Evolutionary conservation across 1,140 invertebrate species (phyloP).

Genomic region (Homalodisca vitripennis): DNA sequence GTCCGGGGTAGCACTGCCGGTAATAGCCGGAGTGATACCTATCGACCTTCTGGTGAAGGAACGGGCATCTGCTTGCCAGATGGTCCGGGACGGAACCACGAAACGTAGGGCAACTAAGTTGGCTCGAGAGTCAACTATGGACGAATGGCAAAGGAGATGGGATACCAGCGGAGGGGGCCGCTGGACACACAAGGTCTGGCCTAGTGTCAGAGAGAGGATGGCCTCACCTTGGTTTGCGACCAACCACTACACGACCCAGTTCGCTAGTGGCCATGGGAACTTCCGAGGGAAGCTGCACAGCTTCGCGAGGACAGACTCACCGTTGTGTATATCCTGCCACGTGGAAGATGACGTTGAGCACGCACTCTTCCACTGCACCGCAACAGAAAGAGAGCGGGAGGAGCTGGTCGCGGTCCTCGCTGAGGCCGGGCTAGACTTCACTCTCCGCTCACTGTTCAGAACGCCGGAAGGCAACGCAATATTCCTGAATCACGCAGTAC

Average conservation of each 20-base stretch:
- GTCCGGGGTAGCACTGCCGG: not conserved
- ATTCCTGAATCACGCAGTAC: not conserved
- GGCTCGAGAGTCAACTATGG: not conserved
- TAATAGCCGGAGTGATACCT: not conserved
- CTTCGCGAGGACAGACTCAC: not conserved
- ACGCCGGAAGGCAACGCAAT: not conserved
- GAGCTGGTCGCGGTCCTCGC: not conserved
- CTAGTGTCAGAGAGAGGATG: not conserved
- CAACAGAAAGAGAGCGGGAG: not conserved
- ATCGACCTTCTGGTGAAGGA: not conserved
- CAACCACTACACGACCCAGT: not conserved
- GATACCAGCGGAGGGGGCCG: not conserved
- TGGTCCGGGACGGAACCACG: not conserved
- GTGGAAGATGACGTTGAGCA: not conserved
- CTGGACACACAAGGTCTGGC: not conserved
- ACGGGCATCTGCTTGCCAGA: not conserved
- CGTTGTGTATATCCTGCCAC: not conserved
- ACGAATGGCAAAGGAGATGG: not conserved
- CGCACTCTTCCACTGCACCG: not conserved
- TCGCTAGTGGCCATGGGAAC: not conserved
- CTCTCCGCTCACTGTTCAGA: not conserved
- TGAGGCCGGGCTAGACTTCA: not conserved
- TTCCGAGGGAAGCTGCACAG: not conserved
- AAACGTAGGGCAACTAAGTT: not conserved
- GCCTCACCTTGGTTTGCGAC: not conserved